Percentiles rank a stretch among this genome's conserved stretches.
Conservation (phyloP, 1,140 invertebrate genomes). For the Metaphire vulgaris region DNA sequence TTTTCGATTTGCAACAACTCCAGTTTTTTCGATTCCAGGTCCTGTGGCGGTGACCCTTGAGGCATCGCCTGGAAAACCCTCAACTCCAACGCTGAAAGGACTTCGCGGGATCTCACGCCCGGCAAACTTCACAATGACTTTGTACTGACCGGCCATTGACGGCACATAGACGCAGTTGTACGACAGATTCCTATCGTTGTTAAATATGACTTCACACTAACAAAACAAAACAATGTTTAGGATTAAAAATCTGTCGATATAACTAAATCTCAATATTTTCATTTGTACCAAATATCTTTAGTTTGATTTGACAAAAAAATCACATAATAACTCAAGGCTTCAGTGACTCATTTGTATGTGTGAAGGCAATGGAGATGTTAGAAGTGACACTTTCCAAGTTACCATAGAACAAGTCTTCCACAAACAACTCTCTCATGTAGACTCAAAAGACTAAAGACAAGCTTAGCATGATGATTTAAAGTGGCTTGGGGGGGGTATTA, state of each 20-base stretch:
- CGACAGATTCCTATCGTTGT: constrained; percentile 77
- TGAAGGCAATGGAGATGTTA: too few relatives aligned
- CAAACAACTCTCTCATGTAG: too few relatives aligned
- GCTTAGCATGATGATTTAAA: too few relatives aligned
- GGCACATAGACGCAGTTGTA: constrained; percentile 77
- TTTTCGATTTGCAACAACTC: constrained; percentile 66
- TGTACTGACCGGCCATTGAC: constrained; percentile 68
- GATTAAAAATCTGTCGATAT: too few relatives aligned
- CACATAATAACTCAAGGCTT: neutral
- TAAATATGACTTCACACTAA: constrained; percentile 71
- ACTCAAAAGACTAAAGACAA: too few relatives aligned
- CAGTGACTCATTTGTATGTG: too few relatives aligned
- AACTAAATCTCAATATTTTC: too few relatives aligned
- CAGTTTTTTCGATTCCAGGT: constrained; percentile 72
- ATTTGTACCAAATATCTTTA: too few relatives aligned
- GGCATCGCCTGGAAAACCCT: constrained; percentile 75
- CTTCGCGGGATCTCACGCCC: constrained; percentile 68
- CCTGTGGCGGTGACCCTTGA: constrained; percentile 76
- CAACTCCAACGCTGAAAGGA: constrained; percentile 69
- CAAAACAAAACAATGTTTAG: constrained; percentile 12
- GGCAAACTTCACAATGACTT: constrained; percentile 62
- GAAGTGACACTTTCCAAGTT: too few relatives aligned
- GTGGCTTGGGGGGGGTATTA: too few relatives aligned
- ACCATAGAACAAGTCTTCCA: too few relatives aligned
- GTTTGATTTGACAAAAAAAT: constrained; percentile 18